phyloP scores from a whole-genome alignment of 2,888 invertebrate genomes.

The Schizaphis graminum region DNA sequence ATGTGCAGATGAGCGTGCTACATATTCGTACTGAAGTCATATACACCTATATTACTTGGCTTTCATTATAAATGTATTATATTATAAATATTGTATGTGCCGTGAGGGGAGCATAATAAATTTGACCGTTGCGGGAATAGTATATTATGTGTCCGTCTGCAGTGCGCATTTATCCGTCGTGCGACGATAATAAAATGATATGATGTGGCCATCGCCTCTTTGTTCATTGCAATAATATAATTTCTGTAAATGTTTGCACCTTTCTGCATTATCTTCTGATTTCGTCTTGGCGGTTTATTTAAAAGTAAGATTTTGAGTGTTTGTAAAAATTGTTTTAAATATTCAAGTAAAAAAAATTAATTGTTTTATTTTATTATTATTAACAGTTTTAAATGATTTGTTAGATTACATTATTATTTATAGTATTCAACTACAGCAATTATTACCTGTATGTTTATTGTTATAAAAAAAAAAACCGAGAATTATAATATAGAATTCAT shows the following conservation, averaged over 20 bases:
- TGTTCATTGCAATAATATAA: background rate
- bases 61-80: background rate
- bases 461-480: too few relatives aligned
- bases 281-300: background rate
- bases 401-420: background rate
- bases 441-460: background rate
- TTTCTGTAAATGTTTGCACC: background rate
- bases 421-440: background rate
- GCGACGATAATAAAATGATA: background rate
- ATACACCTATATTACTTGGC: background rate
- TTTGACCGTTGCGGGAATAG: conserved; percentile 8
- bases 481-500: too few relatives aligned
- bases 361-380: too few relatives aligned
- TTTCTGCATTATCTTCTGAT: background rate
- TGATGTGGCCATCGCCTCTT: background rate
- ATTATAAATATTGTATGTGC: too few relatives aligned
- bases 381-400: background rate
- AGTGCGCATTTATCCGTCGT: background rate
- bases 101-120: background rate
- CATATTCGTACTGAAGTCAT: background rate
- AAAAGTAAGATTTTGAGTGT: background rate
- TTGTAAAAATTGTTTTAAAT: background rate
- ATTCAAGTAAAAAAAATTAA: too few relatives aligned
- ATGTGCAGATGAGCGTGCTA: background rate
- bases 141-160: background rate